Evolutionary conservation across 2,113 vertebrate genomes (phyloP), one percentile per base, ranked within the genome.

Genomic region (Leptodactylus fuscus): DNA sequence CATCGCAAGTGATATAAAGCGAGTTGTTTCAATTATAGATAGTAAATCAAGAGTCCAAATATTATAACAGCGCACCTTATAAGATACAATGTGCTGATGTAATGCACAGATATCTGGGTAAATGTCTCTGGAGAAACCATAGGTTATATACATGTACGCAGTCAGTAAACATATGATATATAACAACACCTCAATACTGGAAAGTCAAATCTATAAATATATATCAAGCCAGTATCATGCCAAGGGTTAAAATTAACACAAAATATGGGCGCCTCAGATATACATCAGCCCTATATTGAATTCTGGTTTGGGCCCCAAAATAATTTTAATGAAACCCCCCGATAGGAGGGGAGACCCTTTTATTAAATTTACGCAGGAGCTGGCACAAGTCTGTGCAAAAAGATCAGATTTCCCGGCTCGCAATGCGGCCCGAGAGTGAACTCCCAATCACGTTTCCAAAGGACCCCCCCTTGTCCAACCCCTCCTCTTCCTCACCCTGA

Each of bases 311-410:
- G 84, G 76, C 84, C 84, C 77, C 84, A n/a, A 86, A 86, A 86
- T 86, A n/a, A 86, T 69, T 86, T 81, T 86, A 86, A 81, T 81
- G 84, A 81, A 86, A 71, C 84, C 84, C 84, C 84, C 76, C 65
- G 67, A 86, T 86, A 86, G 76, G 49, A 62, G 82, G 70, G 69
- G 76, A 81, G 84, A 86, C 84, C 84, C 77, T 81, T 81, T 86
- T 86, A 86, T 86, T 86, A 81, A 86, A 86, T 86, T 86, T 86
- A 76, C 16, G 65, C 49, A 81, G 84, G 67, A 86, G 84, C 84
- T 86, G 84, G 84, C 84, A 86, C 67, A 53, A 49, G 77, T 86
- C 49, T 38, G 65, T 81, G 65, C 65, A 81, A 81, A 86, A 81
- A 86, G 62, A 86, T 86, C 84, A 86, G 36, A 86, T 86, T 86